phyloP scores from a whole-genome alignment of 2,113 vertebrate species.

The Micromys minutus region DNA sequence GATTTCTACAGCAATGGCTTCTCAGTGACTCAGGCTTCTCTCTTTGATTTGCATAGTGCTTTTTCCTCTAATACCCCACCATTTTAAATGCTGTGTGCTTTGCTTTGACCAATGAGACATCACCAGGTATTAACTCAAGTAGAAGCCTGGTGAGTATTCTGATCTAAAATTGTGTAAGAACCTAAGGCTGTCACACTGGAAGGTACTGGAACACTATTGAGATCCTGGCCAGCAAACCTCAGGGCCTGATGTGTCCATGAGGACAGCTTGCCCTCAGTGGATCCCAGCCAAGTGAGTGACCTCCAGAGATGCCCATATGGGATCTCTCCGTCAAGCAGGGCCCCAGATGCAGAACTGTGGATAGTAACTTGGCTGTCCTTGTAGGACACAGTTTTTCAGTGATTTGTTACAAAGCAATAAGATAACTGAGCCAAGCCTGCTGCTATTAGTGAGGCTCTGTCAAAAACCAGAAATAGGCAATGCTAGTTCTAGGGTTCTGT shows the following conservation, averaged over 20 bases:
- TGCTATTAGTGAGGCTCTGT: neutral
- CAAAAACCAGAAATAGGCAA: neutral
- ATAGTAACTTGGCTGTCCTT: neutral
- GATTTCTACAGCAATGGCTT: neutral
- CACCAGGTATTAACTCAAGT: neutral
- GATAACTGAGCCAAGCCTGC: neutral
- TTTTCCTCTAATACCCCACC: neutral
- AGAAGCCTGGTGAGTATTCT: neutral
- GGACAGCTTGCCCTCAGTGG: neutral
- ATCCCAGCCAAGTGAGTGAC: neutral
- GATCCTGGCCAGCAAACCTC: neutral
- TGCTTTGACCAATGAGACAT: neutral
- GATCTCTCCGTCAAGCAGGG: neutral
- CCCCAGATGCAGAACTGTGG: neutral
- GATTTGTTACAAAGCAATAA: neutral
- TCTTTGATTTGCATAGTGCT: neutral
- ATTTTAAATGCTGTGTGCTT: neutral
- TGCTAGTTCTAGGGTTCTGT: neutral
- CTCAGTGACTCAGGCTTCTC: neutral
- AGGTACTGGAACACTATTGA: neutral
- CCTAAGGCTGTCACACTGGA: neutral
- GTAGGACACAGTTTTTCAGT: conserved; percentile 11
- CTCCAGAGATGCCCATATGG: neutral
- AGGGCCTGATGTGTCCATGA: neutral
- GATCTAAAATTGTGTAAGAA: neutral